Evolutionary conservation across 2,113 vertebrate genomes (phyloP).

Genomic region (Pteronura brasiliensis): DNA sequence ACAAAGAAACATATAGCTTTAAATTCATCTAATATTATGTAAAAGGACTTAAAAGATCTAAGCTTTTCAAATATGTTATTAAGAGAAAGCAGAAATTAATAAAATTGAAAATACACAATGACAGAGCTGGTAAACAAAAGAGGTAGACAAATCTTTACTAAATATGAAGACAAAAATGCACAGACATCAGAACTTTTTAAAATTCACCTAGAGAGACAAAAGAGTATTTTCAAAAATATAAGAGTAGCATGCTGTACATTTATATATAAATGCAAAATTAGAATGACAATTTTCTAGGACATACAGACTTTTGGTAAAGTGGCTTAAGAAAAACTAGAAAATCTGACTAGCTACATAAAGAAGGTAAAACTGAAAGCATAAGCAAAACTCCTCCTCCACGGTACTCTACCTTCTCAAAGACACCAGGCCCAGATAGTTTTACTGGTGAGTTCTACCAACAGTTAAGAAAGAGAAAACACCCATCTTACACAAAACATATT

Average conservation of each 20-base stretch:
- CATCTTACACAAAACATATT: not conserved
- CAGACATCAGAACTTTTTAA: not conserved
- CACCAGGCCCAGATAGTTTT: not conserved
- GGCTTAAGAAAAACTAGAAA: not conserved
- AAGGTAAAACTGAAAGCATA: not conserved
- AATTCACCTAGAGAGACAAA: not conserved
- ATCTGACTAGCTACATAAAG: not conserved
- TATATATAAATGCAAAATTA: not conserved
- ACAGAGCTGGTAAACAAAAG: not conserved
- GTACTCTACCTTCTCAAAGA: not conserved
- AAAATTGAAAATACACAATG: not conserved
- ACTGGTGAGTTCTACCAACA: not conserved
- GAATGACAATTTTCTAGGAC: not conserved
- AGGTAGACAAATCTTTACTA: not conserved
- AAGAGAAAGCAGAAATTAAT: not conserved
- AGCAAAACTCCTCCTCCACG: not conserved
- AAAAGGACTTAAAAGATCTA: conserved; percentile 19
- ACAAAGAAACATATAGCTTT: not conserved
- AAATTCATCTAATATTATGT: not conserved
- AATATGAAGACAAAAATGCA: not conserved
- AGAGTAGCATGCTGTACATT: not conserved
- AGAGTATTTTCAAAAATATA: not conserved
- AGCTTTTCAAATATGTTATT: not conserved
- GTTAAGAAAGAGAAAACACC: not conserved
- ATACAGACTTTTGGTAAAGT: not conserved